Evolutionary conservation across 2,113 vertebrate genomes (phyloP).

Genomic region (Protobothrops mucrosquamatus): DNA sequence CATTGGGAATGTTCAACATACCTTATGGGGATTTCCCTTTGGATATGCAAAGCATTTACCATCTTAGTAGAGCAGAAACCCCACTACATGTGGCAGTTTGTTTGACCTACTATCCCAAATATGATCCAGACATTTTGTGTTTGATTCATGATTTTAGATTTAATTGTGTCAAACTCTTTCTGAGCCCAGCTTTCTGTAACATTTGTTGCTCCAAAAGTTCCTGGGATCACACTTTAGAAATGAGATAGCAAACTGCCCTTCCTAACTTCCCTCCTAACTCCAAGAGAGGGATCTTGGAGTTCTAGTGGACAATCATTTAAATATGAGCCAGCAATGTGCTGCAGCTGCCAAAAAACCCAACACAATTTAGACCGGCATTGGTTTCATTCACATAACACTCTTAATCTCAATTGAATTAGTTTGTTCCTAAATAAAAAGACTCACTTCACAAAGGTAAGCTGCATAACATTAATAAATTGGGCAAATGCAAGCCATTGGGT

Average conservation of each 20-base stretch:
- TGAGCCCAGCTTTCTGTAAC: background rate
- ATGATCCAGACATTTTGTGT: background rate
- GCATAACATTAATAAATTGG: background rate
- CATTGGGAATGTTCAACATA: background rate
- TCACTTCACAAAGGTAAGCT: background rate
- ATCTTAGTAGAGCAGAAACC: background rate
- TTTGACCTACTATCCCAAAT: background rate
- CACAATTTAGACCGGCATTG: background rate
- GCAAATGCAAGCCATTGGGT: background rate
- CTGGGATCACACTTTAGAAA: background rate
- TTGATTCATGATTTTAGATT: background rate
- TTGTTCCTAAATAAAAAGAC: background rate
- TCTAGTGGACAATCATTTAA: too few relatives aligned
- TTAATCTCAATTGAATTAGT: background rate
- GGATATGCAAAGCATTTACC: slow-evolving; percentile 1
- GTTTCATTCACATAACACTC: background rate
- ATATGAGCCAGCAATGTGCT: too few relatives aligned
- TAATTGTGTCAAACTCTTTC: background rate
- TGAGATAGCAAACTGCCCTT: background rate
- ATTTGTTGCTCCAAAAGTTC: background rate
- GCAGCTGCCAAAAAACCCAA: too few relatives aligned
- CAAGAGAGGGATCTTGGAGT: too few relatives aligned
- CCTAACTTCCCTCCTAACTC: too few relatives aligned
- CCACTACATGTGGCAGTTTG: background rate
- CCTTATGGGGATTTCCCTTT: background rate